Conservation (phyloP, 2,113 vertebrate species). For the Cyprinus carpio region DNA sequence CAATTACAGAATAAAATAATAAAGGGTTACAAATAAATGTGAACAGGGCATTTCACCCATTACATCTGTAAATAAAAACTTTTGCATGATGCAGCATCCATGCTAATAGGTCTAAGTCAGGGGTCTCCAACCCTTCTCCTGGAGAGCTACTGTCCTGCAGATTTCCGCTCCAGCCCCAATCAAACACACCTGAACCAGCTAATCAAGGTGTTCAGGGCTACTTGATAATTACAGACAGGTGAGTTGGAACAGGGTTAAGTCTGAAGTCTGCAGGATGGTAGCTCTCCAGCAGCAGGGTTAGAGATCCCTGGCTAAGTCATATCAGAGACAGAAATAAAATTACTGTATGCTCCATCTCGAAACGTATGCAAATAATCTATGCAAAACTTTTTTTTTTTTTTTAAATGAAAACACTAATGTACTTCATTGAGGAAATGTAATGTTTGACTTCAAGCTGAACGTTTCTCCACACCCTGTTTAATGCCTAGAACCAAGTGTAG, state of each 20-base stretch:
- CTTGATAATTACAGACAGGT: too few species aligned
- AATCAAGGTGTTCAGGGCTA: too few species aligned
- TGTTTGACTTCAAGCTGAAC: conserved; percentile 76
- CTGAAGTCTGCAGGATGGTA: too few species aligned
- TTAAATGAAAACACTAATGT: neutral
- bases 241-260: too few species aligned
- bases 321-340: neutral
- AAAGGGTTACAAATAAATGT: neutral
- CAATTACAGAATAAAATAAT: conserved; percentile 2
- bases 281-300: too few species aligned
- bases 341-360: neutral
- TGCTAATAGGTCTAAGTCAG: too few species aligned
- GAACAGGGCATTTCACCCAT: neutral
- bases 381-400: neutral
- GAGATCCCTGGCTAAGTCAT: too few species aligned
- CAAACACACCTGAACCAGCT: too few species aligned
- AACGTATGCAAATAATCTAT: neutral
- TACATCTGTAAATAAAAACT: neutral
- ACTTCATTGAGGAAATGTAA: neutral
- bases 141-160: too few species aligned
- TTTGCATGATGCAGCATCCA: neutral
- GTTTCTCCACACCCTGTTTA: conserved; percentile 96
- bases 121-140: too few species aligned
- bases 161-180: too few species aligned
- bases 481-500: conserved; percentile 96